Evolutionary conservation across 2,888 invertebrate species (phyloP).

Genomic region (Malacosoma neustria): DNA sequence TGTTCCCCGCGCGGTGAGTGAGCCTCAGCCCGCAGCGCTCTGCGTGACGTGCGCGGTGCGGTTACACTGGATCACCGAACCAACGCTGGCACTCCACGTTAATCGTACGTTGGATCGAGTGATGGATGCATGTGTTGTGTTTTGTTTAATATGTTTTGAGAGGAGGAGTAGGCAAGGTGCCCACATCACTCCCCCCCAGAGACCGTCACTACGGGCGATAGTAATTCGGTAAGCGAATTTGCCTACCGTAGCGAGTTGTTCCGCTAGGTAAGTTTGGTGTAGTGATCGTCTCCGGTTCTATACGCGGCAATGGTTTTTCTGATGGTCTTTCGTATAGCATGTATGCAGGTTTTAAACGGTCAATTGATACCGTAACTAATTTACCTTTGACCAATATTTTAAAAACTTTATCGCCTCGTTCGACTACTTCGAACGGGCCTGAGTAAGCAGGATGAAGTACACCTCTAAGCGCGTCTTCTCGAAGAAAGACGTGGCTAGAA

Average conservation of each 20-base stretch:
- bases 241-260: not conserved
- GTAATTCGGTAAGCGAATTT: constrained; percentile 1
- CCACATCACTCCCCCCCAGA: constrained; percentile 2
- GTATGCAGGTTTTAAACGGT: no score
- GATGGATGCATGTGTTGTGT: no score
- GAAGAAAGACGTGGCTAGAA: constrained; percentile 6
- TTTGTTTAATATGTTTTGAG: no score
- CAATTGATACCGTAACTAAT: no score
- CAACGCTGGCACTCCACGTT: no score
- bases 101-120: no score
- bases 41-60: no score
- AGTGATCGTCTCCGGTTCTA: not conserved
- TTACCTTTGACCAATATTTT: not conserved
- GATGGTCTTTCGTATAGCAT: not conserved
- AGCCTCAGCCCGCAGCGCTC: no score
- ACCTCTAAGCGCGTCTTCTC: constrained; percentile 2
- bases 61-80: no score
- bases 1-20: no score
- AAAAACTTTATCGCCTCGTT: not conserved
- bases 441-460: constrained; percentile 1
- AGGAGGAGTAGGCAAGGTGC: no score
- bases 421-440: not conserved
- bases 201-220: no score
- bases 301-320: not conserved
- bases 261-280: not conserved